Evolutionary conservation across 1,140 invertebrate genomes (phyloP), one percentile per base, ranked within the genome.

Genomic region (Bicyclus anynana): DNA sequence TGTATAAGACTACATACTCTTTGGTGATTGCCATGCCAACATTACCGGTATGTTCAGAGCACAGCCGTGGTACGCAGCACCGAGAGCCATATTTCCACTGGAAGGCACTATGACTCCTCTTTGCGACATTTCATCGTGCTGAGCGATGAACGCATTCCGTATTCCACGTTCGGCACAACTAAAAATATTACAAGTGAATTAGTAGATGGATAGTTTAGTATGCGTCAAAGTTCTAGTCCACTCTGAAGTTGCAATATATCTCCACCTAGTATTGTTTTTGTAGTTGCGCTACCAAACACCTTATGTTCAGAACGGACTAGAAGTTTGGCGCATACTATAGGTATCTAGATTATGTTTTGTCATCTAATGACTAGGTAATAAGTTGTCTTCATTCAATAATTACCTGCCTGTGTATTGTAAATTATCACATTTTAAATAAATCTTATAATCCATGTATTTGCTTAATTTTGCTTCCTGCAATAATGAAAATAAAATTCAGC

Each of bases 391-490:
- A n/a, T 1, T n/a, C 12, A 12, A 27, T 27, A 3, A 16, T 55
- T 71, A 84, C 84, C 80, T 87, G 51, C 84, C 84, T 40, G 84
- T 85, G 26, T 85, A 87, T 58, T 87, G 84, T 21, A 87, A 68
- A 66, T 87, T 87, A 70, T 87, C 84, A 62, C 84, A 87, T 67
- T 87, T 87, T n/a, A 85, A 60, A 65, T 84, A 87, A 23, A 87
- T 72, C 49, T 84, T 69, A 47, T 87, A 87, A 49, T 85, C 84
- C 77, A 84, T 85, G 38, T 67, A 74, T 75, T 85, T 87, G 48
- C 80, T 84, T 13, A 84, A 54, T 72, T 87, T 87, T 37, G 84
- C 79, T 65, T 85, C 82, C 84, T 87, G 66, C 47, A 80, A 80
- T 44, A 44, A 10, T 0, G 10, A 44, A 7, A 20, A 23, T 23